These are phyloP conservation scores for Bellardia pandia DNA, from an alignment of 2,888 invertebrate species.

Conservation along the genomic window DNA sequence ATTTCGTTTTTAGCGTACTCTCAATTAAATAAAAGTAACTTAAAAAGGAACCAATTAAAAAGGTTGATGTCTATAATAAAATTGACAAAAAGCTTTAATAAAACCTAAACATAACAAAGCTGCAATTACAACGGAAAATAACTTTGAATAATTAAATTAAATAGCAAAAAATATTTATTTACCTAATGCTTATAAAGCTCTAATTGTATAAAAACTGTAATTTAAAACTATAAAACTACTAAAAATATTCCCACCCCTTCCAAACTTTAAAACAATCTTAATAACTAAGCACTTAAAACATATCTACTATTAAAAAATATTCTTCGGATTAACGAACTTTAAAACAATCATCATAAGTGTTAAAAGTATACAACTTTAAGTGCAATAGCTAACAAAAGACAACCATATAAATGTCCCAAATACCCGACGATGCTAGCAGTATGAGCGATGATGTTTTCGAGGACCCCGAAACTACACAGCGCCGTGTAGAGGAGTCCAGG, in stretches of 20 bases:
- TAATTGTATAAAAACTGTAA: conserved; percentile 34
- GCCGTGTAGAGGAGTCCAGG: conserved; percentile 80
- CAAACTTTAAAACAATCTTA: conserved; percentile 35
- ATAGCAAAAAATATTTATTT: neutral
- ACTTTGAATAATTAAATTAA: conserved; percentile 1
- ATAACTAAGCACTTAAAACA: conserved; percentile 15
- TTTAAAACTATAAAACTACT: neutral
- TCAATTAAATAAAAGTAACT: neutral
- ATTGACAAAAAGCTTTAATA: conserved; percentile 20
- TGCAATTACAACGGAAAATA: neutral
- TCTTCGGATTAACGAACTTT: conserved; percentile 24
- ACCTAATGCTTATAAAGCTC: conserved; percentile 29
- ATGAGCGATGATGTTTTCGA: conserved; percentile 95
- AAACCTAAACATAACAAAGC: neutral
- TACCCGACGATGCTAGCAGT: conserved; percentile 87
- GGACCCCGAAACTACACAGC: conserved; percentile 85
- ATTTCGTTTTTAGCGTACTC: conserved; percentile 23
- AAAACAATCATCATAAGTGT: conserved; percentile 24
- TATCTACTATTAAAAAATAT: conserved; percentile 43
- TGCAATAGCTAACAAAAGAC: neutral
- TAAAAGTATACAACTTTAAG: conserved; percentile 33
- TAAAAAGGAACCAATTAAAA: conserved; percentile 44
- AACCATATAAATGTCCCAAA: conserved; percentile 84
- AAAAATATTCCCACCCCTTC: conserved; percentile 37
- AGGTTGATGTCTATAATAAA: conserved; percentile 17